Conservation (phyloP, 30 jellyfish, hydroid and myxozoan genomes). For the Hydractinia echinata region DNA sequence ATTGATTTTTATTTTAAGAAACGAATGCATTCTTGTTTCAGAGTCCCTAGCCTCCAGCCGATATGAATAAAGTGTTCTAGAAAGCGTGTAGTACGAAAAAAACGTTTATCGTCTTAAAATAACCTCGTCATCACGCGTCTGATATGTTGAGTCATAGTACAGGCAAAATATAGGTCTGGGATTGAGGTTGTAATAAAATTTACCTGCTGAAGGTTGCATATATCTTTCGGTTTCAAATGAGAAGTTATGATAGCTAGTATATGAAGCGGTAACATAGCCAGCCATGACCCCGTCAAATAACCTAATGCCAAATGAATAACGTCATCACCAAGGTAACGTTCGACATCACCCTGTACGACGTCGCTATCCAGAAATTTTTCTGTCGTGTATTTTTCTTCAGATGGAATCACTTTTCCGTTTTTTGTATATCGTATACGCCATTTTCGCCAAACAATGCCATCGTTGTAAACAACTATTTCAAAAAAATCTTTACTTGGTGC, state of each 20-base stretch:
- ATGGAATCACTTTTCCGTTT: slow-evolving; percentile 51
- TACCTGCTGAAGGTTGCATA: slow-evolving; percentile 56
- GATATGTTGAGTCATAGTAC: too few species aligned
- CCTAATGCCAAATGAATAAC: slow-evolving; percentile 63
- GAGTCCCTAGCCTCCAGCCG: too few species aligned
- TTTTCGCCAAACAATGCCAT: slow-evolving; percentile 59
- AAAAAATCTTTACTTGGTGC: slow-evolving; percentile 76
- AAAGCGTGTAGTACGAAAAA: too few species aligned
- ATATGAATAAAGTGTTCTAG: too few species aligned
- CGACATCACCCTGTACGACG: slow-evolving; percentile 42
- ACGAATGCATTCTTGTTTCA: too few species aligned
- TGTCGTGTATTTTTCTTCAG: slow-evolving; percentile 41
- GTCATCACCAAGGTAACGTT: slow-evolving; percentile 59
- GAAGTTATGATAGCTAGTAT: slow-evolving; percentile 35
- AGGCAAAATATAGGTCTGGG: too few species aligned
- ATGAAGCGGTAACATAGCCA: slow-evolving; percentile 53
- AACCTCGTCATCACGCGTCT: too few species aligned
- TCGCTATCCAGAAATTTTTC: slow-evolving; percentile 60
- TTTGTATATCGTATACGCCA: slow-evolving; percentile 61
- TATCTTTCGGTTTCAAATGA: slow-evolving; percentile 31
- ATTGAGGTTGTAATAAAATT: too few species aligned
- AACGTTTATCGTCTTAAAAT: too few species aligned
- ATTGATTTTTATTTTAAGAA: too few species aligned
- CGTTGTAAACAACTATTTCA: slow-evolving; percentile 54
- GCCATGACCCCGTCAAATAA: slow-evolving; percentile 55